Conservation (phyloP, 2,888 invertebrate species). For the Orthosia gothica region DNA sequence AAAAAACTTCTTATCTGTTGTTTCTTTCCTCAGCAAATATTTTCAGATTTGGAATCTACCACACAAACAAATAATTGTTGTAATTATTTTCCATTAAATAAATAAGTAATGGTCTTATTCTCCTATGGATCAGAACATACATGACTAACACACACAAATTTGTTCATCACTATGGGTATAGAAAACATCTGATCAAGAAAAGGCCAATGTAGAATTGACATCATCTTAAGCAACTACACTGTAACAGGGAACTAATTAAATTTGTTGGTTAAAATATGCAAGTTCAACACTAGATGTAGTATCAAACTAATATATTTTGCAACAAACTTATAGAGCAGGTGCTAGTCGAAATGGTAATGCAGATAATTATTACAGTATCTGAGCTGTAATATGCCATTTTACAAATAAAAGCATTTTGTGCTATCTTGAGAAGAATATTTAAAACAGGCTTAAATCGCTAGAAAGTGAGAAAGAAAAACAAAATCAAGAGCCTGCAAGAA, state of each 20-base stretch:
- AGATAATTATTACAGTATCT: background rate
- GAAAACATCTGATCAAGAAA: slow-evolving; percentile 7
- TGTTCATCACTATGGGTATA: slow-evolving; percentile 7
- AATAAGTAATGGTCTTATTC: background rate
- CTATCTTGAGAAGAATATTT: background rate
- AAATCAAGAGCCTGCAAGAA: slow-evolving; percentile 33
- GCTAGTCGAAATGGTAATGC: background rate
- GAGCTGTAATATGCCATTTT: background rate
- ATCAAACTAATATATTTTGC: slow-evolving; percentile 28
- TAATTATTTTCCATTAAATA: slow-evolving; percentile 7
- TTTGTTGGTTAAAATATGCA: slow-evolving; percentile 36
- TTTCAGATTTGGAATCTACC: slow-evolving; percentile 47
- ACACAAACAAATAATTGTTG: slow-evolving; percentile 5
- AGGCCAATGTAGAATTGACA: slow-evolving; percentile 3
- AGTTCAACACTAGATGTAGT: slow-evolving; percentile 36
- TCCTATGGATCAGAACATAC: slow-evolving; percentile 26
- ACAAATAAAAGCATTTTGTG: background rate
- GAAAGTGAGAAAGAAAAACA: background rate
- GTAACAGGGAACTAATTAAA: background rate
- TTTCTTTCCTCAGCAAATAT: slow-evolving; percentile 38
- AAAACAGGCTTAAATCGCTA: background rate
- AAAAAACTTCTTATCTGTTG: slow-evolving; percentile 31
- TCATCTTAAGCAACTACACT: slow-evolving; percentile 8
- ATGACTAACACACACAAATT: slow-evolving; percentile 30
- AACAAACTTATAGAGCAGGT: slow-evolving; percentile 24